These are phyloP conservation scores for Trichogramma dendrolimi DNA, from an alignment of 2,888 invertebrate genomes.

Conservation along the genomic window DNA sequence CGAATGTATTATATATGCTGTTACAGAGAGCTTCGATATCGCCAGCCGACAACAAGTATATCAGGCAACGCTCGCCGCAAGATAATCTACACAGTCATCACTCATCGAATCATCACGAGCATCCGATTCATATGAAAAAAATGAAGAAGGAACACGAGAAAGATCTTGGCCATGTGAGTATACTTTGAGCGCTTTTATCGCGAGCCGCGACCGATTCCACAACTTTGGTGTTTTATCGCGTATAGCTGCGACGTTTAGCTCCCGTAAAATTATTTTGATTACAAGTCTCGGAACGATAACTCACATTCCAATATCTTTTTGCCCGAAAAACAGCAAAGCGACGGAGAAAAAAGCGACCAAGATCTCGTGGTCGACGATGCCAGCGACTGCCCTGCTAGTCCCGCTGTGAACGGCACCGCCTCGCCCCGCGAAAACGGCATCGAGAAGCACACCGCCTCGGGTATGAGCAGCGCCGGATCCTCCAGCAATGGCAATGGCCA, in stretches of 20 bases:
- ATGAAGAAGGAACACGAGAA: slow-evolving; percentile 77
- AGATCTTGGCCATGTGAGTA: slow-evolving; percentile 70
- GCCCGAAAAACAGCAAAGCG: slow-evolving; percentile 57
- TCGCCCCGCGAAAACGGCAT: slow-evolving; percentile 83
- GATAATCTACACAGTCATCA: slow-evolving; percentile 64
- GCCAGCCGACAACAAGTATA: slow-evolving; percentile 73
- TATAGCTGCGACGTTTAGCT: neutral
- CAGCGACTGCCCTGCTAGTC: slow-evolving; percentile 85
- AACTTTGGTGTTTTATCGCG: neutral
- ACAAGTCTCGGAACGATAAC: neutral
- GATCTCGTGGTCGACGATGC: slow-evolving; percentile 93
- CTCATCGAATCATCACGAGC: slow-evolving; percentile 49
- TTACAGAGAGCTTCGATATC: slow-evolving; percentile 80
- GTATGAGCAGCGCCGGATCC: slow-evolving; percentile 36
- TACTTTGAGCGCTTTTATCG: neutral
- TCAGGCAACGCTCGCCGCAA: slow-evolving; percentile 70
- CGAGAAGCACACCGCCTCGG: slow-evolving; percentile 61
- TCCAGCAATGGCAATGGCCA: slow-evolving; percentile 47
- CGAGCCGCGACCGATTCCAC: neutral
- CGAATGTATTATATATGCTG: slow-evolving; percentile 21
- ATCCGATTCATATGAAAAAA: slow-evolving; percentile 56
- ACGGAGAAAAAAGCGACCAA: slow-evolving; percentile 83
- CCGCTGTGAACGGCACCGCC: slow-evolving; percentile 73
- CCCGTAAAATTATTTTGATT: neutral
- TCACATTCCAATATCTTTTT: neutral